A percentile compares a stretch with the other conserved stretches of the same genome.
phyloP scores from a whole-genome alignment of 2,888 invertebrate genomes.

The Blera fallax region DNA sequence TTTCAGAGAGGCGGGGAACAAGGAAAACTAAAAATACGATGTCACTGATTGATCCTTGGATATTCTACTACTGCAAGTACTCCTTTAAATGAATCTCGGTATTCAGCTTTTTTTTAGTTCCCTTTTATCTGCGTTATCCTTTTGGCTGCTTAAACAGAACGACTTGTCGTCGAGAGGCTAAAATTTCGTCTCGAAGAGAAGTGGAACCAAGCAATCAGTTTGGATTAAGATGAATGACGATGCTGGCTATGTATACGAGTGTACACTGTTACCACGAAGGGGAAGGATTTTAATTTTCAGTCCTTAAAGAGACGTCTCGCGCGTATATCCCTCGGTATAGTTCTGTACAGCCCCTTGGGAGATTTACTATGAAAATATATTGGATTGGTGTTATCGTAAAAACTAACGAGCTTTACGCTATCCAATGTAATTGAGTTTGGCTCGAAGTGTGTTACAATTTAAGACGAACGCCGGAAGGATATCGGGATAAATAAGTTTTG shows the following conservation, averaged over 20 bases:
- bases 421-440: constrained; percentile 60
- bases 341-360: background rate
- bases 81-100: constrained; percentile 46
- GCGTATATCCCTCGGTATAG: background rate
- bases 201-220: constrained; percentile 64
- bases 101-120: constrained; percentile 2
- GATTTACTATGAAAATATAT: constrained; percentile 46
- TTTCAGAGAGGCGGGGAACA: background rate
- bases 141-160: constrained; percentile 32
- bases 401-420: constrained; percentile 61
- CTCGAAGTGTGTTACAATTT: constrained; percentile 42
- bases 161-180: constrained; percentile 53
- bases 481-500: constrained; percentile 38
- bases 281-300: constrained; percentile 58
- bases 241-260: constrained; percentile 7
- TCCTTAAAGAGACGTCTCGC: constrained; percentile 30
- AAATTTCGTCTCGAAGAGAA: background rate
- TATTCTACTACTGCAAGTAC: constrained; percentile 45
- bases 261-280: background rate
- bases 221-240: constrained; percentile 72
- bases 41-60: constrained; percentile 66
- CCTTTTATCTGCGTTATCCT: constrained; percentile 22
- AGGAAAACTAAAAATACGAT: constrained; percentile 40
- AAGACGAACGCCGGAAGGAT: constrained; percentile 34
- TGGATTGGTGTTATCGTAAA: constrained; percentile 67